Evolutionary conservation across 2,113 vertebrate genomes (phyloP).

Genomic region (Cyanocitta stelleri): DNA sequence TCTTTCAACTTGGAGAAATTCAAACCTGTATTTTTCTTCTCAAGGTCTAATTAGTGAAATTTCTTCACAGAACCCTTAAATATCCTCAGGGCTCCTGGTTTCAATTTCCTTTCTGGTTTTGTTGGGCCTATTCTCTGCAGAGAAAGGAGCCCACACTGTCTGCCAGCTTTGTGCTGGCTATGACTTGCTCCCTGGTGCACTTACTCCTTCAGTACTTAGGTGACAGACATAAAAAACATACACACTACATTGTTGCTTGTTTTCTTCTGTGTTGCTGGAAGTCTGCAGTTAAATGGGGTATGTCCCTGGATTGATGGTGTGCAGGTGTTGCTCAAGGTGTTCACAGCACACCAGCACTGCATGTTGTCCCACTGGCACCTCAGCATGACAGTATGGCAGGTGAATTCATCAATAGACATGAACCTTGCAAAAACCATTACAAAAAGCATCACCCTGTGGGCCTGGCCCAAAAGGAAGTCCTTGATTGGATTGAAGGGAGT

Average conservation of each 20-base stretch:
- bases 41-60: neutral
- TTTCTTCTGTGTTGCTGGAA: neutral
- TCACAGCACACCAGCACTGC: neutral
- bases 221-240: neutral
- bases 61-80: neutral
- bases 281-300: neutral
- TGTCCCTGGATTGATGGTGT: neutral
- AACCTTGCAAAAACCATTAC: neutral
- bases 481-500: neutral
- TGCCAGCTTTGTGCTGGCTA: neutral
- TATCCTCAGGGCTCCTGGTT: neutral
- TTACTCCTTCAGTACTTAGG: neutral
- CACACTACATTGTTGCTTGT: neutral
- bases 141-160: neutral
- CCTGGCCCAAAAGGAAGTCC: fast-evolving
- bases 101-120: neutral
- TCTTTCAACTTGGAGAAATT: neutral
- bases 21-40: neutral
- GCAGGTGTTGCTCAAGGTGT: neutral
- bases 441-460: neutral
- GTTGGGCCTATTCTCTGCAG: neutral
- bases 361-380: fast-evolving
- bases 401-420: neutral
- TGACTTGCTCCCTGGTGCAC: fast-evolving
- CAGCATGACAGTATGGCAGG: too few relatives aligned